A percentile compares a stretch with the other conserved stretches of the same genome.
Conservation (phyloP, 2,113 vertebrate species). For the Gymnogyps californianus region DNA sequence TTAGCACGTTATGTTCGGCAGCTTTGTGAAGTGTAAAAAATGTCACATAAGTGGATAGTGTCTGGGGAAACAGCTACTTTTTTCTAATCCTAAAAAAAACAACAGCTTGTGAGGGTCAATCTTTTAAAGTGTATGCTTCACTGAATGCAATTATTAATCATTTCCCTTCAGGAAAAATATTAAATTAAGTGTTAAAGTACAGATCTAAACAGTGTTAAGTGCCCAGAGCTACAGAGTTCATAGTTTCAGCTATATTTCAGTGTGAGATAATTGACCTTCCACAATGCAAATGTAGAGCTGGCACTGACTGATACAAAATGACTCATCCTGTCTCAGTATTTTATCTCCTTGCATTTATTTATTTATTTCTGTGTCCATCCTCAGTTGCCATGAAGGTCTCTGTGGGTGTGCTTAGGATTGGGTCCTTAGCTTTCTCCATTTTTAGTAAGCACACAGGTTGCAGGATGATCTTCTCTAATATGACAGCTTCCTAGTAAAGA, state of each 20-base stretch:
- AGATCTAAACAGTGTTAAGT: conserved; percentile 73
- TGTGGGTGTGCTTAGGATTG: neutral
- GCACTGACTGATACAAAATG: conserved; percentile 51
- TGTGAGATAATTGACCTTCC: conserved; percentile 73
- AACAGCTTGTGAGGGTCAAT: conserved; percentile 72
- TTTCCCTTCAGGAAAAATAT: conserved; percentile 76
- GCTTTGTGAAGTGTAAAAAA: conserved; percentile 57
- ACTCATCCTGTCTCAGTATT: conserved; percentile 35
- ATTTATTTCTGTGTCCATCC: conserved; percentile 15
- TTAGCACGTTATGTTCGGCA: conserved; percentile 33
- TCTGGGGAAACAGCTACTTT: conserved; percentile 51
- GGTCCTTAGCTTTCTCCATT: neutral
- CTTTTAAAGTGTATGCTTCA: conserved; percentile 73
- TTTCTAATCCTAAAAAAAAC: conserved; percentile 66
- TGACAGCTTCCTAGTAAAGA: neutral
- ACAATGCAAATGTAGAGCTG: conserved; percentile 57
- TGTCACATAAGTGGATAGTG: conserved; percentile 44
- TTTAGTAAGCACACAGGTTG: neutral
- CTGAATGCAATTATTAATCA: conserved; percentile 77
- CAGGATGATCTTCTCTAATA: conserved; percentile 15
- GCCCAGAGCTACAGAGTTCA: conserved; percentile 64
- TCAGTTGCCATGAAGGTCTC: neutral
- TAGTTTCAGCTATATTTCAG: conserved; percentile 66
- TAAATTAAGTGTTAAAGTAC: conserved; percentile 80
- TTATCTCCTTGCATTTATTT: conserved; percentile 50